phyloP scores from a whole-genome alignment of 1,140 invertebrate species.

The Laupala kohalensis region DNA sequence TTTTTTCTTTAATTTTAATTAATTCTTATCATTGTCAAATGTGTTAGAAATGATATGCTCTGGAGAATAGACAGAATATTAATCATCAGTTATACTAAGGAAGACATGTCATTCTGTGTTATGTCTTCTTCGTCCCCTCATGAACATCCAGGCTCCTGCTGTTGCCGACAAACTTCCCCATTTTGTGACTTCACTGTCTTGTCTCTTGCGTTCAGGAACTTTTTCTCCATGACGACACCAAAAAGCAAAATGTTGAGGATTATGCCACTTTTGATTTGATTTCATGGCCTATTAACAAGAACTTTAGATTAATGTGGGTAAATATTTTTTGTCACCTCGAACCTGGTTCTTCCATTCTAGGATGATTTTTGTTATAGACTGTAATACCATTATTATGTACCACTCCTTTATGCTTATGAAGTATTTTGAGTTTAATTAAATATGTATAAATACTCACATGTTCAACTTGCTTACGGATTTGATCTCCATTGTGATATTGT shows the following conservation, averaged over 20 bases:
- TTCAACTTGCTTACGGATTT: slow-evolving; percentile 45
- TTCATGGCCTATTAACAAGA: no score
- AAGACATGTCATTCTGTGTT: neutral
- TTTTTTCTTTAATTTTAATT: no score
- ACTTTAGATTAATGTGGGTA: no score
- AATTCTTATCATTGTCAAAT: no score
- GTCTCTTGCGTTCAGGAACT: slow-evolving; percentile 15
- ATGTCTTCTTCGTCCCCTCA: slow-evolving; percentile 24
- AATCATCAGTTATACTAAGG: neutral
- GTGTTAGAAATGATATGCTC: no score
- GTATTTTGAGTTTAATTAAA: no score
- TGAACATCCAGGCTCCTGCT: slow-evolving; percentile 44
- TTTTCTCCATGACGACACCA: slow-evolving; percentile 35
- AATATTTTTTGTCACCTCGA: no score
- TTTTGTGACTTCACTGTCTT: slow-evolving; percentile 50
- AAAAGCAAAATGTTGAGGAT: slow-evolving; percentile 51
- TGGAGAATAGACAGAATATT: no score
- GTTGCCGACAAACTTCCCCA: slow-evolving; percentile 52
- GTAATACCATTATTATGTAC: no score
- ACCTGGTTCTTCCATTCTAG: no score
- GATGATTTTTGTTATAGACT: no score
- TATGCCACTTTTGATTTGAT: slow-evolving; percentile 40
- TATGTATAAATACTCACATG: slow-evolving; percentile 18
- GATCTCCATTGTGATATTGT: slow-evolving; percentile 44
- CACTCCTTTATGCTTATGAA: no score